Conservation (phyloP, 1,140 invertebrate genomes). For the Cydia amplana region DNA sequence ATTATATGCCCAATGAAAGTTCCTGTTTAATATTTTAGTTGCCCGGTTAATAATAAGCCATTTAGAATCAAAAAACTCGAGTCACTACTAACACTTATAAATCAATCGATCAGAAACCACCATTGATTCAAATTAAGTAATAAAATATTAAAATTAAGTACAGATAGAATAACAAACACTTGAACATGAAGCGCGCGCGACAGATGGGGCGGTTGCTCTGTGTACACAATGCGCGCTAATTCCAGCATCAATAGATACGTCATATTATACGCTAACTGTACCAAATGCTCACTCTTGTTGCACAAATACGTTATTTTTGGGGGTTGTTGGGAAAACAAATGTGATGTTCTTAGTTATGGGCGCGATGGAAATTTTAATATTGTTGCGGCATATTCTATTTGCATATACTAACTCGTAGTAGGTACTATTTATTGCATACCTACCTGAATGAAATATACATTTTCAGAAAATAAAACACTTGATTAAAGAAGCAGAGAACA, state of each 20-base stretch:
- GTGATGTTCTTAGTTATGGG: constrained; percentile 16
- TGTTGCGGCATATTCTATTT: neutral
- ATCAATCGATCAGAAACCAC: neutral
- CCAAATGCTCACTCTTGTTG: constrained; percentile 59
- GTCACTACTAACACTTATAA: no score
- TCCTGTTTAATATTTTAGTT: no score
- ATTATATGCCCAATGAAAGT: no score
- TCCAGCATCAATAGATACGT: constrained; percentile 56
- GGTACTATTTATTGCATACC: no score
- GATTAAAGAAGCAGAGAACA: no score
- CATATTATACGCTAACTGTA: constrained; percentile 49
- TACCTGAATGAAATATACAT: no score
- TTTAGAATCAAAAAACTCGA: no score
- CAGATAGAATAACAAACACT: constrained; percentile 42
- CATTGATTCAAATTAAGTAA: constrained; percentile 24
- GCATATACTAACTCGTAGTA: no score
- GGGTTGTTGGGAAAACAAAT: constrained; percentile 23
- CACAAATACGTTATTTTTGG: constrained; percentile 48
- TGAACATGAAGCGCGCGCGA: constrained; percentile 34
- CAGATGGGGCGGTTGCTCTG: constrained; percentile 61
- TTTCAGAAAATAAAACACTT: no score
- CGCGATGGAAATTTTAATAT: neutral
- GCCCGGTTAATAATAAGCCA: no score
- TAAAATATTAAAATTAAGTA: constrained; percentile 25
- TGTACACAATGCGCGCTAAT: constrained; percentile 69